These are phyloP conservation scores for Ligdia adustata DNA, from an alignment of 2,888 invertebrate species.

Conservation along the genomic window DNA sequence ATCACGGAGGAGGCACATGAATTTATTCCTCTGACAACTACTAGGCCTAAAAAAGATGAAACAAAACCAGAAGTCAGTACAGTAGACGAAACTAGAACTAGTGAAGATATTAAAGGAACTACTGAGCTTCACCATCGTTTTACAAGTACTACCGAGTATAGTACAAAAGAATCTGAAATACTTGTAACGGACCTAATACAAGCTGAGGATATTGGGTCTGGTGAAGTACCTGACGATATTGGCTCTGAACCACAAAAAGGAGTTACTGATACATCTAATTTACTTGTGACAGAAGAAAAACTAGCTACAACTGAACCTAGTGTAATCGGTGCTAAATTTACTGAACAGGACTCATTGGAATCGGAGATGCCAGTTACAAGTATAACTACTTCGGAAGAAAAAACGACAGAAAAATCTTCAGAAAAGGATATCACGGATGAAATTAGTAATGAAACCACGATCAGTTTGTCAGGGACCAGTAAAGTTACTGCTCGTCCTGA, in stretches of 20 bases:
- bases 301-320: conserved; percentile 15
- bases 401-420: conserved; percentile 7
- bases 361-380: conserved; percentile 11
- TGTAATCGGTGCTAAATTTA: neutral
- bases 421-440: conserved; percentile 15
- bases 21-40: conserved; percentile 24
- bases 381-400: conserved; percentile 12
- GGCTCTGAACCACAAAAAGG: conserved; percentile 28
- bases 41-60: conserved; percentile 25
- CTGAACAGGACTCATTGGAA: conserved; percentile 6
- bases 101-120: conserved; percentile 9
- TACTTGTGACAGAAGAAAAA: conserved; percentile 12
- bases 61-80: conserved; percentile 6
- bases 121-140: conserved; percentile 17
- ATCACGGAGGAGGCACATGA: conserved; percentile 31
- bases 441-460: conserved; percentile 3
- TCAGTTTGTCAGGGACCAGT: no score
- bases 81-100: conserved; percentile 12
- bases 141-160: conserved; percentile 9
- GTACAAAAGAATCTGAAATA: conserved; percentile 28
- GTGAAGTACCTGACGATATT: conserved; percentile 32
- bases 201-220: conserved; percentile 29
- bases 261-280: conserved; percentile 7
- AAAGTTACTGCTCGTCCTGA: neutral
- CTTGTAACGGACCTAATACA: conserved; percentile 24